A percentile compares a stretch with the other conserved stretches of the same genome.
These are phyloP conservation scores for Pycnomerus fuliginosus DNA, from an alignment of 2,888 invertebrate genomes.

Conservation along the genomic window DNA sequence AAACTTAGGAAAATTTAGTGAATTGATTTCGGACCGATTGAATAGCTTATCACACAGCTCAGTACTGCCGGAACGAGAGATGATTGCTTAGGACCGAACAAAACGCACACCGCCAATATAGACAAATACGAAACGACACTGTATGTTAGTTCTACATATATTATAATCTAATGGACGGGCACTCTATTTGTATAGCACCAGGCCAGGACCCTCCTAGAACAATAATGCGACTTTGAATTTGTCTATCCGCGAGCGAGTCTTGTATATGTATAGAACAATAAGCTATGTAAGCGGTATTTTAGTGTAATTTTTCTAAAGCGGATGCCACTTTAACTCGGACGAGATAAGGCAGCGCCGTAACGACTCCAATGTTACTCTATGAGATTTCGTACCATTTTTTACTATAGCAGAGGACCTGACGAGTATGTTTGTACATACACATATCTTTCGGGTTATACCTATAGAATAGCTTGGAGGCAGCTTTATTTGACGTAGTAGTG, in stretches of 20 bases:
- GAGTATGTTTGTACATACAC: slow-evolving; percentile 43
- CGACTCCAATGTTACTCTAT: slow-evolving; percentile 32
- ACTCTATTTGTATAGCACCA: slow-evolving; percentile 36
- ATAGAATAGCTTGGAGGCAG: slow-evolving; percentile 17
- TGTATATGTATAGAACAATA: slow-evolving; percentile 41
- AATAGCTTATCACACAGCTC: slow-evolving; percentile 41
- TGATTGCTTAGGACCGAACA: slow-evolving; percentile 29
- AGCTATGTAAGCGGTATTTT: slow-evolving; percentile 23
- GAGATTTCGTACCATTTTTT: slow-evolving; percentile 48
- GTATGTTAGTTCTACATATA: slow-evolving; percentile 31
- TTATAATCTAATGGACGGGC: slow-evolving; percentile 32
- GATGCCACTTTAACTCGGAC: slow-evolving; percentile 10
- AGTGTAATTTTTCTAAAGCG: slow-evolving; percentile 27
- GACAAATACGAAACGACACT: slow-evolving; percentile 44
- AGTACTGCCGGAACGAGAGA: slow-evolving; percentile 39
- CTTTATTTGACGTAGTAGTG: slow-evolving; percentile 24
- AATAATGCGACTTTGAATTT: slow-evolving; percentile 32
- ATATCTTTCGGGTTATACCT: slow-evolving; percentile 40
- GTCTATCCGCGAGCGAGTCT: slow-evolving; percentile 30
- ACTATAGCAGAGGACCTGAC: slow-evolving; percentile 44
- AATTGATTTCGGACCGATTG: slow-evolving; percentile 26
- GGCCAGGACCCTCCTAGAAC: slow-evolving; percentile 32
- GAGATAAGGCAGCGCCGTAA: slow-evolving; percentile 5
- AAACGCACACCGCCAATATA: slow-evolving; percentile 50
- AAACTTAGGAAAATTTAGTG: slow-evolving; percentile 21